Evolutionary conservation across 2,888 invertebrate genomes (phyloP).

Genomic region (Thumatha senex): DNA sequence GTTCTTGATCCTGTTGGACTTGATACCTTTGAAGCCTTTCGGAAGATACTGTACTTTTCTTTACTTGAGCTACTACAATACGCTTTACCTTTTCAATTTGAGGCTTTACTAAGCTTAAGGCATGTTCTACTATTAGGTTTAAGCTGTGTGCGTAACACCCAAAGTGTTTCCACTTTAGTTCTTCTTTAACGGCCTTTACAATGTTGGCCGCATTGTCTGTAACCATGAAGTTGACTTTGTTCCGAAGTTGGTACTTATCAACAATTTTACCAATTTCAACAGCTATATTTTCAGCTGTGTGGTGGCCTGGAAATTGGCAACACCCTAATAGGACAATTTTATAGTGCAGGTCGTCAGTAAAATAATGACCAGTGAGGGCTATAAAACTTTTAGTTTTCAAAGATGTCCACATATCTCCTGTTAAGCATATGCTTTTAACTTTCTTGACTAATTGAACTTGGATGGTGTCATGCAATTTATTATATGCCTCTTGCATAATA

Average conservation of each 20-base stretch:
- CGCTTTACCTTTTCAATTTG: slow-evolving; percentile 8
- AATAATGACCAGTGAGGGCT: slow-evolving; percentile 9
- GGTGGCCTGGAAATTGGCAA: slow-evolving; percentile 3
- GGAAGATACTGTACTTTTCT: neutral
- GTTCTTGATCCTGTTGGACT: neutral
- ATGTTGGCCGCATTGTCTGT: slow-evolving; percentile 24
- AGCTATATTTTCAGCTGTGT: slow-evolving; percentile 6
- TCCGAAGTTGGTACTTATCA: neutral
- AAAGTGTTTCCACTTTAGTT: slow-evolving; percentile 22
- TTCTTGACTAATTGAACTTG: neutral
- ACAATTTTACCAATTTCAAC: neutral
- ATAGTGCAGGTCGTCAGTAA: neutral
- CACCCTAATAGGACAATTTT: slow-evolving; percentile 4
- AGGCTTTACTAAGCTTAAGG: slow-evolving; percentile 2
- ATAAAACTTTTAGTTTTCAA: neutral
- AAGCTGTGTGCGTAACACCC: slow-evolving; percentile 26
- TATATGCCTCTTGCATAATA: neutral
- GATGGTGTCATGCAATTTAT: too few relatives aligned
- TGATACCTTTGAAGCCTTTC: neutral
- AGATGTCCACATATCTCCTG: neutral
- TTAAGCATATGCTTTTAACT: neutral
- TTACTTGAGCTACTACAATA: slow-evolving; percentile 1
- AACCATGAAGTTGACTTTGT: slow-evolving; percentile 6
- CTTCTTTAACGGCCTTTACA: slow-evolving; percentile 13
- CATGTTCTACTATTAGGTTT: slow-evolving; percentile 20